These are phyloP conservation scores for Camelus dromedarius DNA, from an alignment of 2,113 vertebrate genomes.

Conservation along the genomic window DNA sequence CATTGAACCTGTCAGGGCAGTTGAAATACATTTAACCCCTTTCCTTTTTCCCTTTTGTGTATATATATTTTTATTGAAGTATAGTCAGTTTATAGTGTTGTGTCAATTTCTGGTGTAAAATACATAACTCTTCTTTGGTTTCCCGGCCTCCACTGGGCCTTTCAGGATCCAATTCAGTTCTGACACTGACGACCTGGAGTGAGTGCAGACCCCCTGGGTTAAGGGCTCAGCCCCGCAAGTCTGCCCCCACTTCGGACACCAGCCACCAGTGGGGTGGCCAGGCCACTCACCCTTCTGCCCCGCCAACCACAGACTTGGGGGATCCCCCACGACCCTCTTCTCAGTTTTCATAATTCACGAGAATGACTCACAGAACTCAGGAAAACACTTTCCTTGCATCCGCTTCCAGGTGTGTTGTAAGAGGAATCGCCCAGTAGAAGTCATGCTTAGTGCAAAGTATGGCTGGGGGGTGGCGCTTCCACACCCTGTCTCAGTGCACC, in stretches of 20 bases:
- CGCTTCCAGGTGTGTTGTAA: not conserved
- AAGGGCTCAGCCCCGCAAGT: not conserved
- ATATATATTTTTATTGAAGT: too few relatives aligned
- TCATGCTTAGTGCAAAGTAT: accelerated
- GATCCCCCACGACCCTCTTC: too few relatives aligned
- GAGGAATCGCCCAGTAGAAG: not conserved
- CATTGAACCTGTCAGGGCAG: accelerated
- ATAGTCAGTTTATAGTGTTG: too few relatives aligned
- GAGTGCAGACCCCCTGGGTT: accelerated
- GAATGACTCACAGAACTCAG: too few relatives aligned
- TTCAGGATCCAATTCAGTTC: accelerated
- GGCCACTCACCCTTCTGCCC: not conserved
- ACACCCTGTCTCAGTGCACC: accelerated
- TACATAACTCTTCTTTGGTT: too few relatives aligned
- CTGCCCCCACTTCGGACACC: accelerated
- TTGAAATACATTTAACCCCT: too few relatives aligned
- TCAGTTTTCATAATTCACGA: not conserved
- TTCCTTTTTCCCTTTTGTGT: too few relatives aligned
- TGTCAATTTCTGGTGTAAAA: too few relatives aligned
- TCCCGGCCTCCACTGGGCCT: accelerated
- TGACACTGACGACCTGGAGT: too few relatives aligned
- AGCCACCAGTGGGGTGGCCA: accelerated
- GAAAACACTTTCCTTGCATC: accelerated
- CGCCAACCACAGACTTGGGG: not conserved
- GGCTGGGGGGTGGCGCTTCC: accelerated